Conservation (phyloP, 2,797 vertebrate species). For the Gallinago stenura region DNA sequence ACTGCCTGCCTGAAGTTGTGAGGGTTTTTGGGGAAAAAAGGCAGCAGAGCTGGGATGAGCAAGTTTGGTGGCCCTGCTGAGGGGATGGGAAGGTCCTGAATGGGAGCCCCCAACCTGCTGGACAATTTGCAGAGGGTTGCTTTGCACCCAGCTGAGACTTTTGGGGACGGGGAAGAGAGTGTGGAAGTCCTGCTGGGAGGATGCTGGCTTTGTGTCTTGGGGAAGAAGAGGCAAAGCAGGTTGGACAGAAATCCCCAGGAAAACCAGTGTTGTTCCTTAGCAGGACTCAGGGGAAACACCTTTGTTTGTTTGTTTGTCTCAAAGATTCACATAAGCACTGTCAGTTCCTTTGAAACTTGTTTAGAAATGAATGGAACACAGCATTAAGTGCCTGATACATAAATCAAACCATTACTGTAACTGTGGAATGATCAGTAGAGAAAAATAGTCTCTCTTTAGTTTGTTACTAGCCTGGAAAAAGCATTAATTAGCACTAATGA, state of each 20-base stretch:
- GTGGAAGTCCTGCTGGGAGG: not conserved
- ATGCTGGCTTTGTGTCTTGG: accelerated
- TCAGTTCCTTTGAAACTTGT: constrained; percentile 31
- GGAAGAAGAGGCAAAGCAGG: not conserved
- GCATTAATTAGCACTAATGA: constrained; percentile 82
- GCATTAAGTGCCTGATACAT: constrained; percentile 58
- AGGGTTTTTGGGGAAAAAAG: not conserved
- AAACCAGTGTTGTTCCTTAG: not conserved
- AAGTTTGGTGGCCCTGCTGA: accelerated
- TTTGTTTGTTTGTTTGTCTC: constrained; percentile 13
- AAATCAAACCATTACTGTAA: constrained; percentile 73
- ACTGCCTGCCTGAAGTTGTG: not conserved
- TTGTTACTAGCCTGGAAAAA: constrained; percentile 75
- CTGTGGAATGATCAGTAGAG: constrained; percentile 76
- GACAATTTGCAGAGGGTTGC: not conserved
- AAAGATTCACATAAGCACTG: not conserved
- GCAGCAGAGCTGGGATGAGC: accelerated
- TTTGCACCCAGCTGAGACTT: accelerated
- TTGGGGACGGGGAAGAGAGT: accelerated
- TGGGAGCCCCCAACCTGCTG: not conserved
- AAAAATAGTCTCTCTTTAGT: constrained; percentile 64
- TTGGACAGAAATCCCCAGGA: not conserved
- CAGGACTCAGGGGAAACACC: not conserved
- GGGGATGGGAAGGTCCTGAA: not conserved
- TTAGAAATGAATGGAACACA: constrained; percentile 57